phyloP scores from a whole-genome alignment of 2,888 invertebrate genomes.

The Nycteola revayana region DNA sequence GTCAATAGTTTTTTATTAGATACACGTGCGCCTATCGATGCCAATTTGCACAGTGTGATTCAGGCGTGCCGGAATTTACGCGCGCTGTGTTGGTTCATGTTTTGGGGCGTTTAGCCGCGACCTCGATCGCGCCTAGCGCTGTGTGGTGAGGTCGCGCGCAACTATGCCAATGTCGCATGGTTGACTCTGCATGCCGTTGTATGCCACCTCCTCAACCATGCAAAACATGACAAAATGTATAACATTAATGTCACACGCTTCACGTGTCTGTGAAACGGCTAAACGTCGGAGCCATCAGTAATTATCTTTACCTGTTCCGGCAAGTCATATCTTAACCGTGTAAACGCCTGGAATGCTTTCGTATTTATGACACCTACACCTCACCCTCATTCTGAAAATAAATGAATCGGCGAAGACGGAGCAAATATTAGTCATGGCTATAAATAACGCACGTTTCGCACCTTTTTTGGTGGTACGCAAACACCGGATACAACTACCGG shows the following conservation, averaged over 20 bases:
- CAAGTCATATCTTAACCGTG: slow-evolving; percentile 23
- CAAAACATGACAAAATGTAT: too few species aligned
- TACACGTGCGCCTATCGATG: slow-evolving; percentile 50
- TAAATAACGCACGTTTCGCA: slow-evolving; percentile 74
- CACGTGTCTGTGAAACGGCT: slow-evolving; percentile 6
- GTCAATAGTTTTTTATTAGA: slow-evolving; percentile 38
- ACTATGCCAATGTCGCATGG: slow-evolving; percentile 78
- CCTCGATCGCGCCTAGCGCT: slow-evolving; percentile 65
- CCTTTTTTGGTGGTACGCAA: slow-evolving; percentile 79
- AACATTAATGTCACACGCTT: slow-evolving; percentile 37
- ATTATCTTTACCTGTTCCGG: slow-evolving; percentile 22
- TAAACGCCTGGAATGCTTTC: slow-evolving; percentile 43
- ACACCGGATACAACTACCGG: slow-evolving; percentile 78
- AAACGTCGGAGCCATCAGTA: slow-evolving; percentile 16
- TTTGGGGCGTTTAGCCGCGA: slow-evolving; percentile 73
- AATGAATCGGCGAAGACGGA: slow-evolving; percentile 57
- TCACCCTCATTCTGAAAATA: slow-evolving; percentile 66
- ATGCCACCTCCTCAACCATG: slow-evolving; percentile 57
- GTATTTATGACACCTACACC: slow-evolving; percentile 52
- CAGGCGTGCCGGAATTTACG: slow-evolving; percentile 72
- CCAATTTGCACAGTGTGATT: slow-evolving; percentile 62
- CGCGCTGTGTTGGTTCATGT: slow-evolving; percentile 58
- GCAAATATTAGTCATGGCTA: slow-evolving; percentile 69
- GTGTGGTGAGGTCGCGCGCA: slow-evolving; percentile 70
- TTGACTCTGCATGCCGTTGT: slow-evolving; percentile 39